Evolutionary conservation across 2,113 vertebrate species (phyloP).

Genomic region (Abramis brama): DNA sequence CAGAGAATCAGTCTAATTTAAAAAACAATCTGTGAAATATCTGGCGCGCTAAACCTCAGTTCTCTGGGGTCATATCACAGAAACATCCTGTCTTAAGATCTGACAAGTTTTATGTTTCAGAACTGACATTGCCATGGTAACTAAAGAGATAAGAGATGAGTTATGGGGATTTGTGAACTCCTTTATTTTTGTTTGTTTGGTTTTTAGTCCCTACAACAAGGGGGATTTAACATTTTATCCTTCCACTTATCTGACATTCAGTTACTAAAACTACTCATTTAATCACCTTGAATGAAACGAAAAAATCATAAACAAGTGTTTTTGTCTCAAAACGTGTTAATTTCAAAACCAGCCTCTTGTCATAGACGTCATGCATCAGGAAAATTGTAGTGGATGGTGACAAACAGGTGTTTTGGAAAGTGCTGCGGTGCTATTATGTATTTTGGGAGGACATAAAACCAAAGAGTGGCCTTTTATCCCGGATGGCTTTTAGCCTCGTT

Average conservation of each 20-base stretch:
- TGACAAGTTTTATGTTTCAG: not conserved
- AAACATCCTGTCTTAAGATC: not conserved
- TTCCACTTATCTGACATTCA: not conserved
- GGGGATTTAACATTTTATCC: slow-evolving; percentile 8
- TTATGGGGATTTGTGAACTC: not conserved
- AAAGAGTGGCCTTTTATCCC: not conserved
- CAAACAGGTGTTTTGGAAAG: slow-evolving; percentile 1
- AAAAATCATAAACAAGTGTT: not conserved
- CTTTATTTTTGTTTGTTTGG: not conserved
- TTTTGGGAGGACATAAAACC: not conserved
- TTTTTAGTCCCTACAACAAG: not conserved
- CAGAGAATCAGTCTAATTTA: not conserved
- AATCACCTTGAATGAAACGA: not conserved
- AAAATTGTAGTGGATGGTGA: not conserved
- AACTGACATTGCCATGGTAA: slow-evolving; percentile 24
- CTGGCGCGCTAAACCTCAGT: not conserved
- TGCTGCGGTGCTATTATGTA: not conserved
- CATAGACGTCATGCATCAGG: not conserved
- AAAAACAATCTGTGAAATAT: not conserved
- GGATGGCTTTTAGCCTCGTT: not conserved
- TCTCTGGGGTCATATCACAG: not conserved
- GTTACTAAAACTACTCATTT: not conserved
- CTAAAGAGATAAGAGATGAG: not conserved
- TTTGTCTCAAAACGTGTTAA: not conserved
- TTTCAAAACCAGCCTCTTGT: not conserved